Evolutionary conservation across 1,140 invertebrate genomes (phyloP).

Genomic region (Atta texana): DNA sequence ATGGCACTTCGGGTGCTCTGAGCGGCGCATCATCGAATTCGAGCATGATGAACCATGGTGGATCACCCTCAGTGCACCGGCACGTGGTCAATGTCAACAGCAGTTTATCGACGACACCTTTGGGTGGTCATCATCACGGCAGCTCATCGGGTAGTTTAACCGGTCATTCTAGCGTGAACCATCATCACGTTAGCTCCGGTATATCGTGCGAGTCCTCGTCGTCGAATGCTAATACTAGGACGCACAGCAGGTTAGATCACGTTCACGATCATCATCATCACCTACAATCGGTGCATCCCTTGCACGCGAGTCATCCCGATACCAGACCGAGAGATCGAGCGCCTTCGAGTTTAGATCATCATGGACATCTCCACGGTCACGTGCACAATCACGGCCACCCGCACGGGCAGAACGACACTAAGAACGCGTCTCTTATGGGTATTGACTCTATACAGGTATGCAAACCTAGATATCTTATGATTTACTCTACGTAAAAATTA

Average conservation of each 20-base stretch:
- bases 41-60: conserved; percentile 80
- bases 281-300: conserved; percentile 74
- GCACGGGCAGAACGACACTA: conserved; percentile 74
- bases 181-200: conserved; percentile 81
- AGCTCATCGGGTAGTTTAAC: conserved; percentile 72
- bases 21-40: conserved; percentile 80
- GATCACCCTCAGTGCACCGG: conserved; percentile 75
- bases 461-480: conserved; percentile 4
- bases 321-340: conserved; percentile 76
- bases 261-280: conserved; percentile 80
- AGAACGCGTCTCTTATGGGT: conserved; percentile 78
- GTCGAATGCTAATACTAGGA: conserved; percentile 79
- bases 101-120: conserved; percentile 76
- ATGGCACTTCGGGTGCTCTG: conserved; percentile 72
- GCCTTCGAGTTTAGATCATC: conserved; percentile 77
- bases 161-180: conserved; percentile 74
- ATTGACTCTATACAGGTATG: conserved; percentile 81
- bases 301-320: conserved; percentile 71
- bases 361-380: conserved; percentile 77
- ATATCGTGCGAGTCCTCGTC: conserved; percentile 82
- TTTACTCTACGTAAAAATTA: neutral
- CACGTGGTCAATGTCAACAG: conserved; percentile 76
- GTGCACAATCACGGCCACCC: conserved; percentile 70
- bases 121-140: conserved; percentile 75
- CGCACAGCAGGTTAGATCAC: conserved; percentile 80